phyloP scores from a whole-genome alignment of 2,888 invertebrate genomes.

The Trisateles emortualis region DNA sequence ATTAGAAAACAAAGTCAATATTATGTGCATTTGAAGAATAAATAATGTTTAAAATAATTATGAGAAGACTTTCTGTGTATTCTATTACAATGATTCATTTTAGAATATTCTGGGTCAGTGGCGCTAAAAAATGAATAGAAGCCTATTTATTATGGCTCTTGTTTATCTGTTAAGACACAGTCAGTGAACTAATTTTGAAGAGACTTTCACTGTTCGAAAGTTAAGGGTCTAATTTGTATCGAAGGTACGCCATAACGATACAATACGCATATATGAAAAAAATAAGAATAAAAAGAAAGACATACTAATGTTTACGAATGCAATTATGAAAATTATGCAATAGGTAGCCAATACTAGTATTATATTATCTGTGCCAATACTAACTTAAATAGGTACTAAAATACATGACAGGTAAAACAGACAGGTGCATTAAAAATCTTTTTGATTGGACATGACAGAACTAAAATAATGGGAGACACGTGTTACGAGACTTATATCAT shows the following conservation, averaged over 20 bases:
- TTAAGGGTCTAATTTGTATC: slow-evolving; percentile 4
- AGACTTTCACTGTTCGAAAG: slow-evolving; percentile 6
- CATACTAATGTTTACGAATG: too few species aligned
- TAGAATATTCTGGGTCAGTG: slow-evolving; percentile 6
- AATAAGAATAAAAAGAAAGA: background rate
- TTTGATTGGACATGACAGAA: too few species aligned
- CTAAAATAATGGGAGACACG: too few species aligned
- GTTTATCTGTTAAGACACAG: background rate
- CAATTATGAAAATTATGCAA: too few species aligned
- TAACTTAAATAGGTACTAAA: too few species aligned
- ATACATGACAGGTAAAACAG: too few species aligned
- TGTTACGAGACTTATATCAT: too few species aligned
- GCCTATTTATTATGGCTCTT: slow-evolving; percentile 9
- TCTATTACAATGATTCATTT: slow-evolving; percentile 7
- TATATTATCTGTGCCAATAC: too few species aligned
- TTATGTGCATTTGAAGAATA: background rate
- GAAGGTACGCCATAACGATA: background rate
- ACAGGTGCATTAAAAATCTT: too few species aligned
- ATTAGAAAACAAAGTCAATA: background rate
- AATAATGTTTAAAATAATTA: background rate
- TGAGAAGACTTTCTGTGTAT: background rate
- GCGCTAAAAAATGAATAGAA: slow-evolving; percentile 6
- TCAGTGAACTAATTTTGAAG: slow-evolving; percentile 5
- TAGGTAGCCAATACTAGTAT: too few species aligned
- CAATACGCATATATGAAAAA: background rate